A percentile compares a stretch with the other conserved stretches of the same genome.
Evolutionary conservation across 2,113 vertebrate species (phyloP).

Genomic region (human (Homo sapiens)): GRCh38 chr4:146781001-146781500

Average conservation of each 20-base stretch:
- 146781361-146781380: background rate
- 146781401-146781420: conserved; percentile 15
- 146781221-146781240: background rate
- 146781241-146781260: background rate
- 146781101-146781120: conserved; percentile 39
- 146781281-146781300: background rate
- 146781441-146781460: background rate
- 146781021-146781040: background rate
- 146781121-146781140: background rate
- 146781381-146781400: background rate
- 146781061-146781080: background rate
- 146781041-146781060: too few species aligned
- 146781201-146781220: background rate
- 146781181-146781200: background rate
- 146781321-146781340: conserved; percentile 48
- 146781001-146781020: background rate
- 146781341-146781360: background rate
- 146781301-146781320: background rate
- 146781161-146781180: background rate
- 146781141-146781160: background rate
- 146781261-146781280: background rate
- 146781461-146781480: background rate
- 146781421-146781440: conserved; percentile 21
- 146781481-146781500: background rate
- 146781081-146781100: background rate